Conservation (phyloP, 2,888 invertebrate species). For the Xylophagus ater region DNA sequence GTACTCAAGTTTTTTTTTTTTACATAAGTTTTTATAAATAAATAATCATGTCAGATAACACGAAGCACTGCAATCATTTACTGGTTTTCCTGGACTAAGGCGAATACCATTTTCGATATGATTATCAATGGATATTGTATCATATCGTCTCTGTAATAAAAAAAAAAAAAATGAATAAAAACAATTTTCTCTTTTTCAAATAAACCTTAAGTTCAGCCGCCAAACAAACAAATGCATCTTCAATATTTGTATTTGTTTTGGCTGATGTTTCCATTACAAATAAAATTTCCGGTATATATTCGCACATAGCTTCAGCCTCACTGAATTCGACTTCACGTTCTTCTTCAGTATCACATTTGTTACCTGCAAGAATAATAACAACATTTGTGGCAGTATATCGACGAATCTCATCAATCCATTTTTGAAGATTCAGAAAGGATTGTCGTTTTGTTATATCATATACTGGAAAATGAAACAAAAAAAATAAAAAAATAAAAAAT, state of each 20-base stretch:
- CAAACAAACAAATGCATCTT: constrained; percentile 74
- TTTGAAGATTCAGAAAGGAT: constrained; percentile 80
- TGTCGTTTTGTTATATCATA: constrained; percentile 92
- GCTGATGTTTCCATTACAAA: constrained; percentile 83
- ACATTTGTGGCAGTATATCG: constrained; percentile 89
- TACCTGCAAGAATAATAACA: constrained; percentile 81
- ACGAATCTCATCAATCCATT: constrained; percentile 94
- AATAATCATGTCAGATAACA: constrained; percentile 34
- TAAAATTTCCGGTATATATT: constrained; percentile 75
- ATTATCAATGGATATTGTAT: constrained; percentile 50
- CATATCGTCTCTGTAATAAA: constrained; percentile 59
- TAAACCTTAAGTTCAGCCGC: constrained; percentile 76
- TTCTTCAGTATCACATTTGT: constrained; percentile 76
- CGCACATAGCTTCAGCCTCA: constrained; percentile 78
- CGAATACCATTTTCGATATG: constrained; percentile 53
- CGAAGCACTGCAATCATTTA: constrained; percentile 56
- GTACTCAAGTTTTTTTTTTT: no score
- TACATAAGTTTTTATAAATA: no score
- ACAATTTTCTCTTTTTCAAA: background rate
- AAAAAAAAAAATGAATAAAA: constrained; percentile 2
- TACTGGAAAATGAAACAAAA: constrained; percentile 49
- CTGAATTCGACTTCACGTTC: constrained; percentile 74
- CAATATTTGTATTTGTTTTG: constrained; percentile 83
- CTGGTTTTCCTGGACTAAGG: constrained; percentile 54
- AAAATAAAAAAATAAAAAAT: constrained; percentile 2